Conservation (phyloP, 2,888 invertebrate species). For the Epirrhoe tristata region DNA sequence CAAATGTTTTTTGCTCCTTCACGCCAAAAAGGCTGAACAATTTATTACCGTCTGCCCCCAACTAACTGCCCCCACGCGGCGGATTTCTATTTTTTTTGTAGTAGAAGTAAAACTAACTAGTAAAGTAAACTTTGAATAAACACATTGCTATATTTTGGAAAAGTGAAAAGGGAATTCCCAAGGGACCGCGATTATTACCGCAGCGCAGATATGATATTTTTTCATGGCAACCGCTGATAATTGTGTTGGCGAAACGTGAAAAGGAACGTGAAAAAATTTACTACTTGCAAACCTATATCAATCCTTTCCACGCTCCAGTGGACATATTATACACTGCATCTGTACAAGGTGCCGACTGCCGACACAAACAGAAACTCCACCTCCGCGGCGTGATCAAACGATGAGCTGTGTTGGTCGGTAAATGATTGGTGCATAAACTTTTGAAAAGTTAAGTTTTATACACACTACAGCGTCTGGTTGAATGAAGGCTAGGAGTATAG, state of each 20-base stretch:
- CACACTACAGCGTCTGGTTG: too few species aligned
- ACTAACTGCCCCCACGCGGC: too few species aligned
- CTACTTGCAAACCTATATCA: conserved; percentile 30
- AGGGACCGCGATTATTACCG: too few species aligned
- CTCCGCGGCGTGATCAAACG: conserved; percentile 28
- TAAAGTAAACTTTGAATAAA: too few species aligned
- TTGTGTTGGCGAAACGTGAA: background rate
- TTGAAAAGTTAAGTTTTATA: background rate
- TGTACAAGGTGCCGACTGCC: conserved; percentile 39
- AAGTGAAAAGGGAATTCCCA: too few species aligned
- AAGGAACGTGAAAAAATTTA: background rate
- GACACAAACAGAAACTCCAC: conserved; percentile 49
- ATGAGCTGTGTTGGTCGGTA: background rate
- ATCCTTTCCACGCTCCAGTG: conserved; percentile 32
- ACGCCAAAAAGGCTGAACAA: too few species aligned
- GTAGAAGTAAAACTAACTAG: too few species aligned
- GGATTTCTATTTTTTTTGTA: too few species aligned
- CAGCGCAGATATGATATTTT: background rate
- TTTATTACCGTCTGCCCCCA: too few species aligned
- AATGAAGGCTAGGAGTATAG: too few species aligned
- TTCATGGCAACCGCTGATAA: background rate
- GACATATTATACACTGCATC: conserved; percentile 20
- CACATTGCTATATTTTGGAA: too few species aligned
- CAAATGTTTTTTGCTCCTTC: too few species aligned
- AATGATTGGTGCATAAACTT: background rate